Percentiles rank a stretch among this genome's conserved stretches.
These are phyloP conservation scores for Taenaris catops DNA, from an alignment of 2,888 invertebrate species.

Conservation along the genomic window DNA sequence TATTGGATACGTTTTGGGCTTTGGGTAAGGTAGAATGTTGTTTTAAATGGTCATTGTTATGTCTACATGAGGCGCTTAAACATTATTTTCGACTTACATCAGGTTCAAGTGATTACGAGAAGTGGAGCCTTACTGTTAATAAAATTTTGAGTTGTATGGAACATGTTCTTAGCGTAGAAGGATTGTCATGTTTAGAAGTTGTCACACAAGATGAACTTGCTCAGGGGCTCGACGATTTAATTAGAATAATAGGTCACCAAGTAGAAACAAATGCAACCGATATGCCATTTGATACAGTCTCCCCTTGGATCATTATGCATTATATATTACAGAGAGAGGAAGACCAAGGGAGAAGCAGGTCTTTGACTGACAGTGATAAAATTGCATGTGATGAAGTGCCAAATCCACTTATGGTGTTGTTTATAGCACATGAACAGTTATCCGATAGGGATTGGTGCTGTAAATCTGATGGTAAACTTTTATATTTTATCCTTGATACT, in stretches of 20 bases:
- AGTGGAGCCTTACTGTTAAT: slow-evolving; percentile 63
- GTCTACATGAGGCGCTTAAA: slow-evolving; percentile 86
- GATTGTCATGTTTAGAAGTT: slow-evolving; percentile 67
- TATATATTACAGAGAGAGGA: slow-evolving; percentile 87
- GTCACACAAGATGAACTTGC: slow-evolving; percentile 80
- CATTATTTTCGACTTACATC: slow-evolving; percentile 77
- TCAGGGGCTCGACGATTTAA: slow-evolving; percentile 86
- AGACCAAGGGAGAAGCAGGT: slow-evolving; percentile 81
- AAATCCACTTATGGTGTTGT: slow-evolving; percentile 86
- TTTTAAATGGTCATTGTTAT: slow-evolving; percentile 88
- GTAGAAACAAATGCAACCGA: slow-evolving; percentile 85
- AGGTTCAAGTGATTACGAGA: slow-evolving; percentile 61
- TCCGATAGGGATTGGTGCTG: slow-evolving; percentile 89
- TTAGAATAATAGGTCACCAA: slow-evolving; percentile 88
- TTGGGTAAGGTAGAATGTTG: slow-evolving; percentile 82
- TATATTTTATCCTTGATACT: slow-evolving; percentile 88
- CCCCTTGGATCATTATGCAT: slow-evolving; percentile 92
- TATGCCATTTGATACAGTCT: slow-evolving; percentile 84
- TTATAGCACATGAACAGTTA: slow-evolving; percentile 91
- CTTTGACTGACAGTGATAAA: slow-evolving; percentile 50
- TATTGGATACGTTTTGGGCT: slow-evolving; percentile 84
- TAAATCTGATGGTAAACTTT: slow-evolving; percentile 86
- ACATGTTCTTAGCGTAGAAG: slow-evolving; percentile 62
- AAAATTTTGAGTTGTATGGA: slow-evolving; percentile 69
- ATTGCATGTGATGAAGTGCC: slow-evolving; percentile 81